phyloP scores from a whole-genome alignment of 2,113 vertebrate genomes.

The Myrmophylax atrothorax region DNA sequence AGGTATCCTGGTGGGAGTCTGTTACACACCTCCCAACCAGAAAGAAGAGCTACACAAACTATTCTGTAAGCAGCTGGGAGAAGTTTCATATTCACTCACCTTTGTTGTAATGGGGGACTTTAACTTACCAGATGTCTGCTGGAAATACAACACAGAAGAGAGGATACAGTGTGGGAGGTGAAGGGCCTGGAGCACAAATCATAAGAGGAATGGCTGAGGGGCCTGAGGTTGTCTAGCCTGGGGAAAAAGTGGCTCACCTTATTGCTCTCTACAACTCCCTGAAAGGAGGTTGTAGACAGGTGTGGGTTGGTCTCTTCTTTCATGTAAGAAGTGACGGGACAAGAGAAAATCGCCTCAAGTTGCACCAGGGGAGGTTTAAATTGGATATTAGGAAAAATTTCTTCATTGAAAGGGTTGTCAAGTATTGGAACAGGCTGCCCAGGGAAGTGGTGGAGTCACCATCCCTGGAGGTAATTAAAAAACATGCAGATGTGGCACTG shows the following conservation, averaged over 20 bases:
- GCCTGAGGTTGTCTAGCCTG: background rate
- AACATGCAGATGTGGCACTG: background rate
- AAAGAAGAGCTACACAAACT: background rate
- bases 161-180: background rate
- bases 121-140: background rate
- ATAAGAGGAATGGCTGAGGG: background rate
- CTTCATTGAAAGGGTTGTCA: background rate
- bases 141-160: background rate
- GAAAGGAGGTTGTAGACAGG: background rate
- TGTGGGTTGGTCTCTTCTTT: background rate
- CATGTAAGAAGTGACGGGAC: background rate
- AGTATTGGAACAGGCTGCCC: background rate
- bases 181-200: background rate
- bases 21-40: background rate
- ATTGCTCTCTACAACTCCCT: background rate
- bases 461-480: background rate
- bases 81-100: accelerated
- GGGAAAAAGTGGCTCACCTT: background rate
- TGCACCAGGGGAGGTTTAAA: background rate
- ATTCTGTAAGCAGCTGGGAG: background rate
- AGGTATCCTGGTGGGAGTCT: background rate
- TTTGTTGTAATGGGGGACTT: background rate
- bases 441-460: background rate
- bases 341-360: background rate
- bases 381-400: background rate